These are phyloP conservation scores for Gobio gobio DNA, from an alignment of 2,113 vertebrate species.

Conservation along the genomic window DNA sequence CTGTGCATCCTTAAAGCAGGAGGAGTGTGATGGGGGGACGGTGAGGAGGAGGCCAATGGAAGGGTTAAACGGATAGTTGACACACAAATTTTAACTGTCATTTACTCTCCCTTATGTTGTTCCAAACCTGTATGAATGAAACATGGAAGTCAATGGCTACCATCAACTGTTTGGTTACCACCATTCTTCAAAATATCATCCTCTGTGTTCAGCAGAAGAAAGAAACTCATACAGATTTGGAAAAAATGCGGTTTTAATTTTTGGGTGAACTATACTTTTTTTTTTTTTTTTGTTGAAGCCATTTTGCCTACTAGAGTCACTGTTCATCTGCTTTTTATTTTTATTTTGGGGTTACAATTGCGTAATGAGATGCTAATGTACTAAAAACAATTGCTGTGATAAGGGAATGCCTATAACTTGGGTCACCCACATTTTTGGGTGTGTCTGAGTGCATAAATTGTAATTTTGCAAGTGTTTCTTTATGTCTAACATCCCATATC, in stretches of 20 bases:
- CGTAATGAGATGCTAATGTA: neutral
- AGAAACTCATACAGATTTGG: no score
- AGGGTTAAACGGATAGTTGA: neutral
- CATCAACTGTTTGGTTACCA: no score
- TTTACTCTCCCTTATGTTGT: no score
- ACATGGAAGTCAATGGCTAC: no score
- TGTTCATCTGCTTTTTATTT: neutral
- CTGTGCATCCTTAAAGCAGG: conserved; percentile 51
- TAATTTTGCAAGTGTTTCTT: neutral
- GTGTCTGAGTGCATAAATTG: neutral
- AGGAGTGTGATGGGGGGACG: conserved; percentile 46
- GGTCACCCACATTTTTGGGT: neutral
- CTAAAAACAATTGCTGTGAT: neutral
- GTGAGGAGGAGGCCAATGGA: neutral
- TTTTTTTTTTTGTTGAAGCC: neutral
- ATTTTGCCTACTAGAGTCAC: neutral
- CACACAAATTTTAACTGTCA: no score
- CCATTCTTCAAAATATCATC: no score
- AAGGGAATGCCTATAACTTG: neutral
- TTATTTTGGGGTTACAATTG: neutral
- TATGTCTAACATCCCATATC: neutral
- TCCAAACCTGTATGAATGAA: no score
- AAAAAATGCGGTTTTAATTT: no score
- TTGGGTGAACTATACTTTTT: no score
- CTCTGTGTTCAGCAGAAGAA: no score